phyloP scores from a whole-genome alignment of 30 jellyfish, hydroid and myxozoan species.

The Aurelia sp. region DNA sequence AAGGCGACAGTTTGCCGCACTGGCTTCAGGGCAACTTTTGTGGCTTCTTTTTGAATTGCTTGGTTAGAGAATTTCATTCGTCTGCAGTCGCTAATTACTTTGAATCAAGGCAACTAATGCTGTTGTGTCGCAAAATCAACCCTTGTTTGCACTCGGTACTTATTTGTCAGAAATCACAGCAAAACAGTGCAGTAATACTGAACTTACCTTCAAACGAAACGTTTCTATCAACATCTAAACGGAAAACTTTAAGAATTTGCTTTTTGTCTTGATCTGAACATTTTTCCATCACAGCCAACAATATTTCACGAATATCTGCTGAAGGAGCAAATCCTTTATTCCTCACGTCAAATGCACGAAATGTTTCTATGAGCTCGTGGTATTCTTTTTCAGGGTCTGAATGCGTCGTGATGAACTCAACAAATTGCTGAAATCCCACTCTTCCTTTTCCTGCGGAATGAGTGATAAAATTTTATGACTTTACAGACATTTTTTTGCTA shows the following conservation, averaged over 20 bases:
- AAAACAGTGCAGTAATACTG: background rate
- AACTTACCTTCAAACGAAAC: constrained; percentile 70
- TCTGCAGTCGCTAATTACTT: no score
- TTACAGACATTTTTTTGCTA: background rate
- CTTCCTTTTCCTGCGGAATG: constrained; percentile 48
- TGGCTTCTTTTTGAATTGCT: no score
- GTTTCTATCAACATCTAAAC: constrained; percentile 40
- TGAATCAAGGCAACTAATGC: no score
- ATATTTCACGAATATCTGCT: constrained; percentile 57
- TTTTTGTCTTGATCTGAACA: constrained; percentile 66
- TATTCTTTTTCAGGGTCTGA: constrained; percentile 62
- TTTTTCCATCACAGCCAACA: constrained; percentile 57
- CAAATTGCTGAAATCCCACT: constrained; percentile 56
- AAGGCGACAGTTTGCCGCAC: no score
- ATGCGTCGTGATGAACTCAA: constrained; percentile 53
- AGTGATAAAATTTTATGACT: background rate
- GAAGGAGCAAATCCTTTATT: constrained; percentile 56
- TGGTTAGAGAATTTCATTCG: no score
- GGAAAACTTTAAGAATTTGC: constrained; percentile 54
- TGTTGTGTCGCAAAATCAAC: no score
- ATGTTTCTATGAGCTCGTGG: constrained; percentile 39
- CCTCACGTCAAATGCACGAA: constrained; percentile 69
- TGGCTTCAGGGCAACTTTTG: no score
- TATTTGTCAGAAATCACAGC: background rate
- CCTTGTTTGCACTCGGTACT: no score